phyloP scores from a whole-genome alignment of 2,113 vertebrate species.

The Pygoscelis antarcticus region DNA sequence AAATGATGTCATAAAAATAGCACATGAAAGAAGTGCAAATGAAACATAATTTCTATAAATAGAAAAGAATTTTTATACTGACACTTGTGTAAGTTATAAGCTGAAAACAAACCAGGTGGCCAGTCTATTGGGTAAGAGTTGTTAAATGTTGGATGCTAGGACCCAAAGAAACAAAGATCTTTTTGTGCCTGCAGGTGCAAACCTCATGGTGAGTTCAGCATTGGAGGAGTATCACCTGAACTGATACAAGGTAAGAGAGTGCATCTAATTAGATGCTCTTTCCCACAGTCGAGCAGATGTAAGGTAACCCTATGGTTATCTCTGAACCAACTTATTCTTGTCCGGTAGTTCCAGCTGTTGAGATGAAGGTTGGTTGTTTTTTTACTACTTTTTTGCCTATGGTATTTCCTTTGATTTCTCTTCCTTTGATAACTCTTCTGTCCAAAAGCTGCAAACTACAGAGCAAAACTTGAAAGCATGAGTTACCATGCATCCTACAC shows the following conservation, averaged over 20 bases:
- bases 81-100: not conserved
- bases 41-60: not conserved
- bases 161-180: not conserved
- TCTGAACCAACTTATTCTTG: not conserved
- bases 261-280: not conserved
- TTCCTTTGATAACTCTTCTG: not conserved
- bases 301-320: not conserved
- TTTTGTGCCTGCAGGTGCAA: not conserved
- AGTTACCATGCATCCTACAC: not conserved
- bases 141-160: not conserved
- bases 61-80: not conserved
- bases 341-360: not conserved
- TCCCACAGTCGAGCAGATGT: not conserved
- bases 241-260: not conserved
- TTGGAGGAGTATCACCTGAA: not conserved
- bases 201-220: fast-evolving
- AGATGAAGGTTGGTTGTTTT: not conserved
- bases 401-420: not conserved
- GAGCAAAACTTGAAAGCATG: not conserved
- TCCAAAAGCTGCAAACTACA: not conserved
- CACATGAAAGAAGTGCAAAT: slow-evolving; percentile 20
- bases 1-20: slow-evolving; percentile 31
- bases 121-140: not conserved
- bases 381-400: not conserved
- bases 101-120: not conserved